phyloP scores from a whole-genome alignment of 2,888 invertebrate species.

The Julus scanicus region DNA sequence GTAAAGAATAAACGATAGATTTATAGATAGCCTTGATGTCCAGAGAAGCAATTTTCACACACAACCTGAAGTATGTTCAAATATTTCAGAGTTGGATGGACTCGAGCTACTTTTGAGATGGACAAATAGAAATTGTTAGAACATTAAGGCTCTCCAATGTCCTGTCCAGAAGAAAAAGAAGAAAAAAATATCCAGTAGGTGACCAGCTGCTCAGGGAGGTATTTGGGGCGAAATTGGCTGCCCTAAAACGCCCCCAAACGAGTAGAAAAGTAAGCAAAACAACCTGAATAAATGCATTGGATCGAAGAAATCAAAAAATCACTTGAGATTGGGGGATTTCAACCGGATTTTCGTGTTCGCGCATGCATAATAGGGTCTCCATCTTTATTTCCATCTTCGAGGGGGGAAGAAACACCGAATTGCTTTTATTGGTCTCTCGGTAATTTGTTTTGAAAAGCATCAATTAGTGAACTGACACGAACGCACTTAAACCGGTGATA shows the following conservation, averaged over 20 bases:
- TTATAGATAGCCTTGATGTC: no score
- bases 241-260: not conserved
- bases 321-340: not conserved
- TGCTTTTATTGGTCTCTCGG: conserved; percentile 33
- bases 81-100: no score
- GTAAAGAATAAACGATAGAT: no score
- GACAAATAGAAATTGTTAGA: not conserved
- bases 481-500: conserved; percentile 20
- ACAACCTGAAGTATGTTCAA: no score
- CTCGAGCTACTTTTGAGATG: no score
- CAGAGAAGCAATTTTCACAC: no score
- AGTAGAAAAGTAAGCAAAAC: not conserved
- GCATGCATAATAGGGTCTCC: conserved; percentile 26
- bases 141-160: not conserved
- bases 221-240: not conserved
- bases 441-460: conserved; percentile 33
- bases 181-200: not conserved
- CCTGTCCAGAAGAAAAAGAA: not conserved
- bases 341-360: conserved; percentile 12
- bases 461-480: conserved; percentile 33
- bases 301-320: conserved; percentile 26
- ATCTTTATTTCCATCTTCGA: conserved; percentile 33
- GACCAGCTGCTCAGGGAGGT: not conserved
- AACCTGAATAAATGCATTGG: not conserved
- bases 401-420: conserved; percentile 33